Conservation (phyloP, 2,797 vertebrate genomes). For the Anguilla anguilla region DNA sequence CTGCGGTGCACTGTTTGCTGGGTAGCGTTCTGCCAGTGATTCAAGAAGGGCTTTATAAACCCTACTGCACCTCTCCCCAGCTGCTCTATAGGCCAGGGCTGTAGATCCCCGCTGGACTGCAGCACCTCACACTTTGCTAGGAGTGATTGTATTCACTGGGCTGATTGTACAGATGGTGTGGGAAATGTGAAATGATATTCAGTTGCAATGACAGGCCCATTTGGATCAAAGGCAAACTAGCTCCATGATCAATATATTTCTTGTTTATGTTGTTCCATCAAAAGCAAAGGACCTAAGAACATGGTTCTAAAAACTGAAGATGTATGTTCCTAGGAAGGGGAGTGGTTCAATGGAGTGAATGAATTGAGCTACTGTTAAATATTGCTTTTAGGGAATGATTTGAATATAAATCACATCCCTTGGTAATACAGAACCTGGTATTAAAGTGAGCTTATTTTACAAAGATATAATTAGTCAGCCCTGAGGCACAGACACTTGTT, state of each 20-base stretch:
- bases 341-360: neutral
- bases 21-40: neutral
- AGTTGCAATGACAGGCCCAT: neutral
- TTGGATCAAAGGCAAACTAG: neutral
- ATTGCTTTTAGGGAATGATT: neutral
- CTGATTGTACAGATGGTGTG: neutral
- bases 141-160: neutral
- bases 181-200: neutral
- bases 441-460: neutral
- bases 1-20: neutral
- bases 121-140: neutral
- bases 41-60: neutral
- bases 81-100: neutral
- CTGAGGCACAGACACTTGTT: constrained; percentile 1
- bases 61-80: neutral
- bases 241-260: neutral
- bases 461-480: constrained; percentile 2
- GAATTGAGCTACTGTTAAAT: neutral
- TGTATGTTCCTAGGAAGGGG: neutral
- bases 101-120: neutral
- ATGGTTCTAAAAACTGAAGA: neutral
- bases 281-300: neutral
- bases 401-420: neutral
- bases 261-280: neutral
- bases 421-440: neutral